Base-by-base conservation (phyloP, 1,140 invertebrate genomes). In the Doryteuthis pealeii region DNA sequence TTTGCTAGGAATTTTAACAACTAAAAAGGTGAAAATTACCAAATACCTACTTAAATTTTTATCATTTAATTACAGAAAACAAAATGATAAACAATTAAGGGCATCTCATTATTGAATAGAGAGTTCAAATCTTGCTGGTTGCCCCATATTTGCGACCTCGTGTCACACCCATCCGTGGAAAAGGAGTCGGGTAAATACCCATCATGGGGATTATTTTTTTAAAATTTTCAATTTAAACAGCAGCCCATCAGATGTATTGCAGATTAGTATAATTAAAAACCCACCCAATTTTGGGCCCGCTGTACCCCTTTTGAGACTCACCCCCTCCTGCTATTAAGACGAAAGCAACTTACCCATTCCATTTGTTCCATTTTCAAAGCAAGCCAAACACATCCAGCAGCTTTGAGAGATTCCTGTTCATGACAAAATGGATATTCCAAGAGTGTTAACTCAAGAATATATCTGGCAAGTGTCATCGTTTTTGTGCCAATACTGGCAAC, bases 391-490 rank as follows among this genome's bases (percentile, higher is more conserved):
- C 93, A 91, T 40, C 95, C 94, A 30, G 94, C 93, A 33, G 95
- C 96, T n/a, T 97, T 90, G 88, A 94, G 92, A 49, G 96, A 97
- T 84, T 99, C 97, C 22, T 92, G 92, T 26, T 91, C 89, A 18
- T 88, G 89, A 77, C 96, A 91, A 69, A 95, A 92, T 2, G 91
- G 89, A 87, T 98, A 98, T 80, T 98, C 95, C 93, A 98, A 94
- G 62, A 99, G 88, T 1, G 95, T 95, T 81, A 92, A 92, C 89
- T 99, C 98, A 78, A 99, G 89, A 82, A 99, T 94, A 87, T 92
- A 99, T 77, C 97, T 91, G 15, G 96, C 96, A 78, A 99, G 88
- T 0, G 97, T 99, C 72, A 99, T 89, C 2, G 93, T 93, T 49
- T 49, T 49, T 12, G 45, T 49, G 12, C 22, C 45, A 49, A 49